Evolutionary conservation across 2,113 vertebrate species (phyloP).

Genomic region (Chaetorhynchus papuensis): DNA sequence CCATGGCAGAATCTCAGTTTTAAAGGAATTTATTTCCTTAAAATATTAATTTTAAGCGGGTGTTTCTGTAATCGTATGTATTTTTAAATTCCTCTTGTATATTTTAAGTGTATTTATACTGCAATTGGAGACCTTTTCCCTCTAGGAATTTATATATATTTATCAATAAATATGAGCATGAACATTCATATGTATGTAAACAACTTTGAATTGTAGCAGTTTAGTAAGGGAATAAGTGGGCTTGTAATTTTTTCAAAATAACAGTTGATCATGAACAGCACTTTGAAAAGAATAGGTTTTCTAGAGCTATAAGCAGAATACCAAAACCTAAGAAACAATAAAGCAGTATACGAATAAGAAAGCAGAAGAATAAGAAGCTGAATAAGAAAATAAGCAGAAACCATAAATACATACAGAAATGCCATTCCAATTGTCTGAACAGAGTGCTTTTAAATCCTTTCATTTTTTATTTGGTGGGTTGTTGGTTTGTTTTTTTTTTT

Average conservation of each 20-base stretch:
- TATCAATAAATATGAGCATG: not conserved
- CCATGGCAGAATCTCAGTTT: not conserved
- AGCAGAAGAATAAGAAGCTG: not conserved
- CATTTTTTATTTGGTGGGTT: not conserved
- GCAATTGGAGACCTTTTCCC: not conserved
- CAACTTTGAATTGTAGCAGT: not conserved
- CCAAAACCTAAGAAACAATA: not conserved
- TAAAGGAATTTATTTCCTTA: not conserved
- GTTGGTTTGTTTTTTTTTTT: not conserved
- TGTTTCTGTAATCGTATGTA: not conserved
- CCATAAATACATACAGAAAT: constrained; percentile 12
- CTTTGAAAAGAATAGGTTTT: not conserved
- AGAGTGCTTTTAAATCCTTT: not conserved
- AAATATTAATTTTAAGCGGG: not conserved
- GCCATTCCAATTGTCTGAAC: not conserved
- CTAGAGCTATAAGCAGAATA: not conserved
- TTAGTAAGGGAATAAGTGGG: not conserved
- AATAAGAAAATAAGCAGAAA: not conserved
- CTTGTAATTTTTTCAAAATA: not conserved
- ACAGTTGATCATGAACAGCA: not conserved
- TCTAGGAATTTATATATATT: not conserved
- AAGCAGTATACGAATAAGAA: not conserved
- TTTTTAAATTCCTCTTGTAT: not conserved
- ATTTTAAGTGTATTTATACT: not conserved
- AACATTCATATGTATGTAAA: not conserved